Evolutionary conservation across 2,888 invertebrate species (phyloP), one percentile per base, ranked within the genome.

Genomic region (Xylota sylvarum): DNA sequence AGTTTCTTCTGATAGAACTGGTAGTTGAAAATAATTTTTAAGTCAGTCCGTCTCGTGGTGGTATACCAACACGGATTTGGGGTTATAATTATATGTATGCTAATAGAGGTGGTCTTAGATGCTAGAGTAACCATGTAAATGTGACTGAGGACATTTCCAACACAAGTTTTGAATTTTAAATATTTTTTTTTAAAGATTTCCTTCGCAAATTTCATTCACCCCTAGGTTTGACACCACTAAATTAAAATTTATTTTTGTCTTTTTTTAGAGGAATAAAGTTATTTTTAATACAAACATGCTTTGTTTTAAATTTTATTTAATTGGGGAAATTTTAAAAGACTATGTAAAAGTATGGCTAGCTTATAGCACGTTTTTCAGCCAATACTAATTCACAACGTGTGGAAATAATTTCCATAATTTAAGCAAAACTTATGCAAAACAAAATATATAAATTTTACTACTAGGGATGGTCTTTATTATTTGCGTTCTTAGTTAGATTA

Each of bases 1-100:
- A 56, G 79, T 84, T 82, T 19, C 12, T 43, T 74, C 40, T 32
- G n/a, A 48, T 35, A 65, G 73, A 79, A 84, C 84, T 9, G 70
- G 82, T 82, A 65, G 12, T 14, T 48, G 17, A 40, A 32, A 60
- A 43, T 32, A 50, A 46, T 30, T 46, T 10, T 4, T 6, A 30
- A 56, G 37, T 23, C 27, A n/a, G 55, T 62, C 67, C 14, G 30
- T 17, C 56, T 52, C 9, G 19, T 70, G 19, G 55, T n/a, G 17
- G 14, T 23, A 65, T 55, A 17, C 6, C 73, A 50, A 73, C 50
- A 35, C 58, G 72, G 73, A 78, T 78, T 48, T 78, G 40, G 67
- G 67, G 30, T 56, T 83, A 69, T 69, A 72, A 60, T 77, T 78
- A 76, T 64, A 52, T 60, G 58, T 64, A 82, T 82, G 70, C 50